Conservation (phyloP, 2,888 invertebrate genomes). For the Stegophylla sp. region DNA sequence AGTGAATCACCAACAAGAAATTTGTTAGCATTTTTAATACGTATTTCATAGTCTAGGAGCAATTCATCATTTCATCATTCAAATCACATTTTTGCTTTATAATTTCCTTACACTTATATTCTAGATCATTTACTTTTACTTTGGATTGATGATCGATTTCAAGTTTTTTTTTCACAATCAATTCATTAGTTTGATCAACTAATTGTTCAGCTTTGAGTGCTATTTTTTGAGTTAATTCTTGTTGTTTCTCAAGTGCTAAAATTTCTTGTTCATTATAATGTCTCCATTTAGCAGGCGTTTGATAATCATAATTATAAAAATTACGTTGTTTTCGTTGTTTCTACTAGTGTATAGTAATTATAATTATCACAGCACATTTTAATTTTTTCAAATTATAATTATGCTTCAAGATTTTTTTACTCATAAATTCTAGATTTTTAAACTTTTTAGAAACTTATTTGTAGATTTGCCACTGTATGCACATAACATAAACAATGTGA, state of each 20-base stretch:
- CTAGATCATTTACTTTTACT: constrained; percentile 82
- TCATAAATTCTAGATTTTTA: no score
- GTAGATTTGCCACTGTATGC: no score
- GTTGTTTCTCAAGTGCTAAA: constrained; percentile 79
- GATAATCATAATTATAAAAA: constrained; percentile 1
- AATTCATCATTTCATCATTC: constrained; percentile 79
- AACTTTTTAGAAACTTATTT: no score
- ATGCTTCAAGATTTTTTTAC: no score
- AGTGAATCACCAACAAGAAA: constrained; percentile 73
- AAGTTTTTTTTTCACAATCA: constrained; percentile 75
- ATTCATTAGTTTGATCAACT: constrained; percentile 76
- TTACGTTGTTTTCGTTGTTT: no score
- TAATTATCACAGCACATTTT: no score
- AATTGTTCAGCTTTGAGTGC: constrained; percentile 73
- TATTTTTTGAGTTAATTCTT: constrained; percentile 81
- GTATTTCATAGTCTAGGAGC: constrained; percentile 75
- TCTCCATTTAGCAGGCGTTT: constrained; percentile 77
- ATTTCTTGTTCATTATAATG: constrained; percentile 74
- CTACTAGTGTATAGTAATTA: no score
- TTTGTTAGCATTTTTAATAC: constrained; percentile 78
- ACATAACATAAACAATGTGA: no score
- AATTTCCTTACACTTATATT: constrained; percentile 80
- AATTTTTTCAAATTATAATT: no score
- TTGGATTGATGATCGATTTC: constrained; percentile 79
- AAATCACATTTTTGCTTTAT: constrained; percentile 79